These are phyloP conservation scores for Chalcosyrphus nemorum DNA, from an alignment of 2,888 invertebrate species.

Conservation along the genomic window DNA sequence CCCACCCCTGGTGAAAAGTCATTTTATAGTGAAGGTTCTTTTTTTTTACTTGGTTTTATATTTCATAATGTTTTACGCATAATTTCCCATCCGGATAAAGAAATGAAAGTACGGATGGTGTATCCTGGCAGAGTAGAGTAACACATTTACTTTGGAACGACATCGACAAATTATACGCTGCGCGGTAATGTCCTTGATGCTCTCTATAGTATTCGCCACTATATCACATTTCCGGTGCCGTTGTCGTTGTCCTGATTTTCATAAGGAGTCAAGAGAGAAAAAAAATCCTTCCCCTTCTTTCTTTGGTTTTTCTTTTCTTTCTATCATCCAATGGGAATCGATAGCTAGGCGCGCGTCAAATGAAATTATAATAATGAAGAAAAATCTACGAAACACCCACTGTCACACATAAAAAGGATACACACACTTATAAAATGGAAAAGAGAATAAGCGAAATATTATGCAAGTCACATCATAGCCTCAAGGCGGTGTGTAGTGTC, in stretches of 20 bases:
- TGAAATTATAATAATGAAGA: constrained; percentile 69
- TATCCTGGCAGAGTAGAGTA: constrained; percentile 1
- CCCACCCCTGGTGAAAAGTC: constrained; percentile 21
- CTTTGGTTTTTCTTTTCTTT: not conserved
- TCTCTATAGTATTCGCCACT: constrained; percentile 33
- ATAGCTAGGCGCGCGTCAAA: constrained; percentile 66
- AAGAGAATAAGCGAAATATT: constrained; percentile 53
- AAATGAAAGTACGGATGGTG: constrained; percentile 21
- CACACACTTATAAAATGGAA: not conserved
- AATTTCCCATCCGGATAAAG: constrained; percentile 65
- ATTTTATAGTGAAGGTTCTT: constrained; percentile 22
- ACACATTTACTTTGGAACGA: constrained; percentile 45
- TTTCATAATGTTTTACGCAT: constrained; percentile 70
- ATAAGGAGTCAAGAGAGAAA: constrained; percentile 9
- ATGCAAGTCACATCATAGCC: constrained; percentile 68
- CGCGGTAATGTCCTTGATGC: constrained; percentile 41
- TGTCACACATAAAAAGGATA: constrained; percentile 24
- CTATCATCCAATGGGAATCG: constrained; percentile 46
- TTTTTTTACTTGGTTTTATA: constrained; percentile 32
- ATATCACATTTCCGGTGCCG: constrained; percentile 54
- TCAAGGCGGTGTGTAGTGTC: constrained; percentile 54
- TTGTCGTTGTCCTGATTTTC: constrained; percentile 53
- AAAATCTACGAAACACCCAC: constrained; percentile 32
- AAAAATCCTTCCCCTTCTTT: not conserved
- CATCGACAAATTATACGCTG: constrained; percentile 66